Evolutionary conservation across 37 sponge, comb jelly and placozoan species (phyloP), one percentile per base, ranked within the genome.

Genomic region (Axinella damicornis): DNA sequence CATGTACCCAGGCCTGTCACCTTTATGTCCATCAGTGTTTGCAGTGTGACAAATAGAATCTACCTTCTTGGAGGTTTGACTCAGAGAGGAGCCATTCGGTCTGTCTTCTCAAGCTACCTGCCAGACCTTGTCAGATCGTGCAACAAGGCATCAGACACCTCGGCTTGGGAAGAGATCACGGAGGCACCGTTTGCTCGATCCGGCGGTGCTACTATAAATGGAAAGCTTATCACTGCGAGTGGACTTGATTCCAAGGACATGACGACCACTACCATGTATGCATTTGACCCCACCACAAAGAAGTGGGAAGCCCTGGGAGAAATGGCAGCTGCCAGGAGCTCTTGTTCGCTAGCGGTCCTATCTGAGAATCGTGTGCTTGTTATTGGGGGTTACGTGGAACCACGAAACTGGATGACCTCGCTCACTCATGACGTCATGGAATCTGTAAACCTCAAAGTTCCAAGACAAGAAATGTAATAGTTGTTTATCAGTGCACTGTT

Each of bases 1-100:
- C 55, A 68, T 16, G 11, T 79, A 5, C 80, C 80, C 18, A 38
- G 28, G 32, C 80, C 80, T 2, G 65, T 64, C 1, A 66, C 67
- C 1, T 79, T 79, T 24, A 79, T 79, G 80, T 79, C 68, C 31
- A 79, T 67, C n/a, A 52, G 69, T 24, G 32, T n/a, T 6, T 79
- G 80, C 35, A 46, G 20, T 5, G 12, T 65, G 69, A 79, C 80
- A 1, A 33, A 65, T 15, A 38, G 68, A 31, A 65, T 79, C 16
- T 79, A 79, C 56, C 34, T 79, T 17, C 53, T 79, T 16, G 80
- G 80, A 66, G 80, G 80, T 33, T 66, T 79, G 0, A 53, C 66
- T 1, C n/a, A 53, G 20, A 41, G 66, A 21, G 80, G 80, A 20
- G 64, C 80, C 15, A 53, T 79, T 33, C 68, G 31, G 4, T 79